Evolutionary conservation across 2,797 vertebrate genomes (phyloP), one percentile per base, ranked within the genome.

Genomic region (Urosaurus nigricauda): DNA sequence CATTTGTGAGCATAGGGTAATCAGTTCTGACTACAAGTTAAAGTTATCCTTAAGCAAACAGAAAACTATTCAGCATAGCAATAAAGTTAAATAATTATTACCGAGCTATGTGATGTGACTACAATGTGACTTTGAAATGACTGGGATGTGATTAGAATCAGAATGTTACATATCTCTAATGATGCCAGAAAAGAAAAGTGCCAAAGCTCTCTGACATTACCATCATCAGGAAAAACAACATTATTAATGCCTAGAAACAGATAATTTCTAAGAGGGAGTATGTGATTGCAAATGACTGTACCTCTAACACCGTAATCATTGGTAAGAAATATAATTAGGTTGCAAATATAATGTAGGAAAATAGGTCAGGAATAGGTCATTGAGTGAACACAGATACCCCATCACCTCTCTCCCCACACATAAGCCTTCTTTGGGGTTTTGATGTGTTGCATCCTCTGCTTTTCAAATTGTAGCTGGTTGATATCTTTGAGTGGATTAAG

Each of bases 11-110:
- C 86, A 77, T 75, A 92, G 87, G 79, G 93, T 95, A 95, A 96
- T 93, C 60, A n/a, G 92, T 92, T 94, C 87, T 91, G 93, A 93
- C 93, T 94, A 94, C 89, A 94, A 93, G 87, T 94, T 93, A 93
- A 96, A 96, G 92, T 92, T 93, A 94, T 94, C 90, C 92, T 84
- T 96, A 91, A 95, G 92, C 95, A 96, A 95, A 96, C 89, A 97
- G 92, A 96, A 94, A 95, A 95, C 93, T 95, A 94, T 95, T 94
- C 92, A 75, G 88, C 92, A 95, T 94, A 94, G 94, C 91, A 96
- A 94, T 92, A 93, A 97, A 96, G 96, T 94, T 96, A 96, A 96
- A 94, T 95, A 97, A 96, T 95, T 96, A 96, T 96, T 96, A 92
- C 87, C 91, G 92, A 93, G 85, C 90, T 96, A 94, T 95, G 92